phyloP scores from a whole-genome alignment of 1,140 invertebrate species.

The Drosophila varians region DNA sequence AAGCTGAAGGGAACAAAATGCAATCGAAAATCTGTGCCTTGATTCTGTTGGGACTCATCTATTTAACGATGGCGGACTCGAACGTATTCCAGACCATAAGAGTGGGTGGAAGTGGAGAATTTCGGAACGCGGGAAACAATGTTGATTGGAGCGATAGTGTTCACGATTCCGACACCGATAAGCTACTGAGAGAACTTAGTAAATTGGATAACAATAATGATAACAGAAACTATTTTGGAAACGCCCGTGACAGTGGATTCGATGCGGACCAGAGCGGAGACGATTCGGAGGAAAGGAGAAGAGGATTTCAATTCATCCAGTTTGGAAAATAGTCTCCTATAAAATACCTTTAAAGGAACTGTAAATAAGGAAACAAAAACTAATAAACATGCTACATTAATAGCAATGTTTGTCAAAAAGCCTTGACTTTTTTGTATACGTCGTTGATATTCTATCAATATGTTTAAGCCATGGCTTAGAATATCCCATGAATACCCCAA shows the following conservation, averaged over 20 bases:
- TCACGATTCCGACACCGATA: constrained; percentile 22
- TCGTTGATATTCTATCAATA: background rate
- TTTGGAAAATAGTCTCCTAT: background rate
- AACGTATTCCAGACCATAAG: constrained; percentile 23
- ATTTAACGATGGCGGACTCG: constrained; percentile 1
- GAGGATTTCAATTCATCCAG: constrained; percentile 6
- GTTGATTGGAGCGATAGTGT: background rate
- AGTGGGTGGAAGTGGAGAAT: background rate
- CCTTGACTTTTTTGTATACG: constrained; percentile 19
- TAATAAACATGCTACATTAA: too few relatives aligned
- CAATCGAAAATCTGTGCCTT: constrained; percentile 16
- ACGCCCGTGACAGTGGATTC: background rate
- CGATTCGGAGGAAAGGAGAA: background rate
- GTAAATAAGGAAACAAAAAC: background rate
- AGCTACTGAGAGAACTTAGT: constrained; percentile 5
- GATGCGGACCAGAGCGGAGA: constrained; percentile 4
- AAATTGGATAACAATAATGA: constrained; percentile 8
- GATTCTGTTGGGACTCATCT: constrained; percentile 28
- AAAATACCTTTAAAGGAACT: background rate
- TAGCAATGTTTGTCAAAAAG: too few relatives aligned
- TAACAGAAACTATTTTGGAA: constrained; percentile 1
- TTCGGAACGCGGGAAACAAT: background rate
- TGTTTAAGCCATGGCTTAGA: constrained; percentile 1
- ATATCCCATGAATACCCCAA: too few relatives aligned
- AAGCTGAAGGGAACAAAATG: constrained; percentile 29